Evolutionary conservation across 1,140 invertebrate genomes (phyloP), one percentile per base, ranked within the genome.

Genomic region (Mactra quadrangularis): DNA sequence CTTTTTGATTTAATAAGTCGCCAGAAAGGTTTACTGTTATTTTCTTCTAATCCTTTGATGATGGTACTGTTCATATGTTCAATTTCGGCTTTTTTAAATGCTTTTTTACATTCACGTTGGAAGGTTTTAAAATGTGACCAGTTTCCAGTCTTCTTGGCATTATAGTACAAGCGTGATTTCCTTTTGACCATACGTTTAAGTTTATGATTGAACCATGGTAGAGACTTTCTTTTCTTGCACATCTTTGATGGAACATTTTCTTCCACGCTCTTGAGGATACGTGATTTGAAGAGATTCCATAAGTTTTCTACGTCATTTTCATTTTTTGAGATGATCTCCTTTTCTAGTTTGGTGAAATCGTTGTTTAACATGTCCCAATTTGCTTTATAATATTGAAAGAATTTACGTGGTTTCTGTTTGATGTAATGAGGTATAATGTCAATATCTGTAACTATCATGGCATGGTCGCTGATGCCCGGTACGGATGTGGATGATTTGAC

Each of bases 101-200:
- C 22, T 38, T 41, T 68, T 19, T 79, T 83, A 35, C 79, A 85
- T 38, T 83, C 52, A 17, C 57, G 52, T 47, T 82, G 71, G 25
- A 59, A 77, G 0, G 6, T 2, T 13, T 53, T 64, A 45, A 53
- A 72, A 38, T 25, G n/a, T 17, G 13, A 6, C 77, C 22, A 82
- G 0, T 60, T 22, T 9, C 50, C 29, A 27, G 50, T 75, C 31
- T 68, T 50, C 47, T 59, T 76, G 22, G 66, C 55, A 7, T 78
- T 47, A n/a, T 55, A 53, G 62, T 64, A 53, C 11, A 52, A n/a
- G 27, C 62, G 33, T n/a, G 76, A 66, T 25, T 68, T 68, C n/a
- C 76, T n/a, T 68, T 47, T 57, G 9, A 25, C 50, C 74, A 62
- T 76, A 3, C 19, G 33, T 41, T 2, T 62, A n/a, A 62, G 41